Evolutionary conservation across 1,140 invertebrate species (phyloP).

Genomic region (Procambarus virginalis): DNA sequence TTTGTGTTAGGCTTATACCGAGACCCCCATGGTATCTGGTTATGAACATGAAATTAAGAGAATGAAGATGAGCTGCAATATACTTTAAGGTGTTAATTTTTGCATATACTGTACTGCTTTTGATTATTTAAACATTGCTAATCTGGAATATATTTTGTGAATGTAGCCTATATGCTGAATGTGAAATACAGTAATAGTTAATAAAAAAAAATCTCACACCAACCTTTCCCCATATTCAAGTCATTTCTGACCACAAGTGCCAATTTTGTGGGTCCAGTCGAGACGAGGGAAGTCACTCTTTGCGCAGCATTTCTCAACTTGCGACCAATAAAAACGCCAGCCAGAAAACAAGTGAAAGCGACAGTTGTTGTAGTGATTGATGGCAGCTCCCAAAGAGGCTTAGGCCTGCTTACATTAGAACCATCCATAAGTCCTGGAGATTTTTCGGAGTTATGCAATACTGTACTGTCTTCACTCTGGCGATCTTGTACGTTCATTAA

Average conservation of each 20-base stretch:
- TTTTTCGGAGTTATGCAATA: neutral
- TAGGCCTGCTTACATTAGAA: neutral
- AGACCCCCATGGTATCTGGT: too few relatives aligned
- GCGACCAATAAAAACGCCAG: conserved; percentile 36
- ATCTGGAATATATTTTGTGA: too few relatives aligned
- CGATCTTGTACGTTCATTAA: too few relatives aligned
- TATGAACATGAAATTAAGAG: too few relatives aligned
- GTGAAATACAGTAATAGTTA: too few relatives aligned
- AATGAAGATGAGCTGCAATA: too few relatives aligned
- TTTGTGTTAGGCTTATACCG: too few relatives aligned
- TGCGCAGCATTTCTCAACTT: conserved; percentile 5
- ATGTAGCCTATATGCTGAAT: too few relatives aligned
- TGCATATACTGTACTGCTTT: too few relatives aligned
- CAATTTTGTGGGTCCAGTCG: conserved; percentile 78
- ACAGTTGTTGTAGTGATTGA: neutral
- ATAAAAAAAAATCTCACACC: neutral
- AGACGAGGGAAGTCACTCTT: conserved; percentile 30
- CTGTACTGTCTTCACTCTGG: neutral
- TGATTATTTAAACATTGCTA: too few relatives aligned
- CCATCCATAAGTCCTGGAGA: neutral
- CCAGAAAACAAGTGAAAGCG: conserved; percentile 21
- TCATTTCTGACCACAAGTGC: conserved; percentile 91
- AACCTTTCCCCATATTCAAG: conserved; percentile 93
- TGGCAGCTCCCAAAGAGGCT: neutral
- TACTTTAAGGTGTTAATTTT: too few relatives aligned